A percentile compares a stretch with the other conserved stretches of the same genome.
phyloP scores from a whole-genome alignment of 2,797 vertebrate genomes.

The Mionectes olivaceus region DNA sequence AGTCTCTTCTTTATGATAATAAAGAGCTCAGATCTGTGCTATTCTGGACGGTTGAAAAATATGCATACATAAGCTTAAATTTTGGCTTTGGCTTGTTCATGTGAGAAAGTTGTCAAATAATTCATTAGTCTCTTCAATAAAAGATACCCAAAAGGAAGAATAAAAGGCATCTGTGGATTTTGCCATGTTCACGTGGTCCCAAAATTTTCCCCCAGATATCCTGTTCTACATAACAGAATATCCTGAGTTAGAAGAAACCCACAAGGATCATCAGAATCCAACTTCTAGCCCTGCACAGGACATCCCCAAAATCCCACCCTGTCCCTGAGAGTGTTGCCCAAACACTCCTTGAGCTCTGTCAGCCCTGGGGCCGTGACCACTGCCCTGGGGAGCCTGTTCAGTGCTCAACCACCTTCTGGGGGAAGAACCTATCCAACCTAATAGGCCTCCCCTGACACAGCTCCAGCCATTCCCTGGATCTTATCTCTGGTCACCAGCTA shows the following conservation, averaged over 20 bases:
- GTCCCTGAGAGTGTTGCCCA: not conserved
- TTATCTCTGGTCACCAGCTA: not conserved
- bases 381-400: not conserved
- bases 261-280: too few relatives aligned
- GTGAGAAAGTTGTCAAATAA: slow-evolving; percentile 49
- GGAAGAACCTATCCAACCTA: not conserved
- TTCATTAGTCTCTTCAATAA: slow-evolving; percentile 59
- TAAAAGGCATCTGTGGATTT: slow-evolving; percentile 12
- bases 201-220: not conserved
- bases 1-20: slow-evolving; percentile 54
- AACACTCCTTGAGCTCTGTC: not conserved
- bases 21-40: slow-evolving; percentile 52
- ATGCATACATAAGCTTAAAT: slow-evolving; percentile 55
- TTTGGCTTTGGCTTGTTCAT: slow-evolving; percentile 29
- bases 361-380: not conserved
- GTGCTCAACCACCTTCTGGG: not conserved
- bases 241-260: not conserved
- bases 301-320: not conserved
- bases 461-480: not conserved
- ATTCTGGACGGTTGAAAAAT: slow-evolving; percentile 52
- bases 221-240: not conserved
- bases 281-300: not conserved
- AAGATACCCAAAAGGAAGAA: slow-evolving; percentile 16
- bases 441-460: not conserved
- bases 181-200: not conserved